Evolutionary conservation across 2,113 vertebrate genomes (phyloP).

Genomic region (Apodemus speciosus): DNA sequence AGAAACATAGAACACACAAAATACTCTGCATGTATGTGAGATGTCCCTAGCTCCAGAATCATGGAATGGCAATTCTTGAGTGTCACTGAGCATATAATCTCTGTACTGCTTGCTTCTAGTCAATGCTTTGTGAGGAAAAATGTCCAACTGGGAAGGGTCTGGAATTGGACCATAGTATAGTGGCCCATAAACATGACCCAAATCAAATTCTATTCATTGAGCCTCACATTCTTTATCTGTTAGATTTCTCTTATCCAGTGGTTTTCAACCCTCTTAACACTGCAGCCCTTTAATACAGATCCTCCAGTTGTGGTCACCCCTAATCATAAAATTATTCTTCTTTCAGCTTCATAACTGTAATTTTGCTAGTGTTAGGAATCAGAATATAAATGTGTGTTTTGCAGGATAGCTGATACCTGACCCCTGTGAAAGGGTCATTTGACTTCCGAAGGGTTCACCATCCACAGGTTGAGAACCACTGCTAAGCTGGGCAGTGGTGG

Average conservation of each 20-base stretch:
- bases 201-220: slow-evolving; percentile 36
- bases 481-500: neutral
- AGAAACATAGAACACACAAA: slow-evolving; percentile 35
- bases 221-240: slow-evolving; percentile 8
- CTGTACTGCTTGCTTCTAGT: neutral
- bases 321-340: neutral
- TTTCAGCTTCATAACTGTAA: neutral
- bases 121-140: neutral
- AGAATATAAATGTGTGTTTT: neutral
- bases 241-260: slow-evolving; percentile 1
- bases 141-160: neutral
- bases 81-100: neutral
- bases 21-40: neutral
- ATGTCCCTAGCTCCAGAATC: slow-evolving; percentile 28
- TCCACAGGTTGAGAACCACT: neutral
- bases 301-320: neutral
- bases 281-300: neutral
- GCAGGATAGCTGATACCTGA: neutral
- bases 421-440: neutral
- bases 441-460: neutral
- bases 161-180: neutral
- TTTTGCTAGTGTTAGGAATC: neutral
- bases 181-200: neutral
- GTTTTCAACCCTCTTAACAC: neutral
- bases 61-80: neutral